These are phyloP conservation scores for Crotalus helleri DNA, from an alignment of 2,113 vertebrate species.

Conservation along the genomic window DNA sequence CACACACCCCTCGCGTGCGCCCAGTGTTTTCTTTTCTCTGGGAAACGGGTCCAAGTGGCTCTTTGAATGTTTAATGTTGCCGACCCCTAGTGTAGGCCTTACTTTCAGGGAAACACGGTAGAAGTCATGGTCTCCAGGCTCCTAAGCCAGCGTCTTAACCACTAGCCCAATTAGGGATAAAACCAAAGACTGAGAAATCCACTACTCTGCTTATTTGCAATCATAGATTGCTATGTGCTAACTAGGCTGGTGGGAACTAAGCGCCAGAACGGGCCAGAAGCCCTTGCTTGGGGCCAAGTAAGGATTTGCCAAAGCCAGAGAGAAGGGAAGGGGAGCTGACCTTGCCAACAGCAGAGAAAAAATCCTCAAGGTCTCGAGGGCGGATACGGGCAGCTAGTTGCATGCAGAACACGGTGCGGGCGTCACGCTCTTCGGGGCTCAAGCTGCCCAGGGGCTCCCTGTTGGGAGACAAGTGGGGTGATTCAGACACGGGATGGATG, in stretches of 20 bases:
- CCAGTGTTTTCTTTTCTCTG: too few species aligned
- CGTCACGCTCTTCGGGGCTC: slow-evolving; percentile 63
- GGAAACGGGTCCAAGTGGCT: too few species aligned
- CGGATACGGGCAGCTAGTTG: slow-evolving; percentile 64
- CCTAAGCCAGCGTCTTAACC: not conserved
- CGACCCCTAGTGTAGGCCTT: too few species aligned
- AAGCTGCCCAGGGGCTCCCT: slow-evolving; percentile 57
- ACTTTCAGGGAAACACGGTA: too few species aligned
- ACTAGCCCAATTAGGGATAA: not conserved
- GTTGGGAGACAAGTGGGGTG: not conserved
- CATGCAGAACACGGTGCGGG: slow-evolving; percentile 67
- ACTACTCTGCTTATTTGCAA: not conserved
- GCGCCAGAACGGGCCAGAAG: not conserved
- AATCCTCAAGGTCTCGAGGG: slow-evolving; percentile 63
- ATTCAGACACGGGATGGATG: not conserved
- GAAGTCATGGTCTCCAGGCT: not conserved
- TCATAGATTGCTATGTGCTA: too few species aligned
- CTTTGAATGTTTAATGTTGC: too few species aligned
- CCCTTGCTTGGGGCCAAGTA: too few species aligned
- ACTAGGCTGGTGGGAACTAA: not conserved
- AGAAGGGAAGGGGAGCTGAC: slow-evolving; percentile 35
- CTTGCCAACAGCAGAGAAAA: slow-evolving; percentile 67
- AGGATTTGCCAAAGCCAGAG: not conserved
- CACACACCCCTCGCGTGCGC: too few species aligned
- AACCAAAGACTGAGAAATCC: not conserved